Evolutionary conservation across 2,888 invertebrate genomes (phyloP), one percentile per base, ranked within the genome.

Genomic region (Xylota segnis): DNA sequence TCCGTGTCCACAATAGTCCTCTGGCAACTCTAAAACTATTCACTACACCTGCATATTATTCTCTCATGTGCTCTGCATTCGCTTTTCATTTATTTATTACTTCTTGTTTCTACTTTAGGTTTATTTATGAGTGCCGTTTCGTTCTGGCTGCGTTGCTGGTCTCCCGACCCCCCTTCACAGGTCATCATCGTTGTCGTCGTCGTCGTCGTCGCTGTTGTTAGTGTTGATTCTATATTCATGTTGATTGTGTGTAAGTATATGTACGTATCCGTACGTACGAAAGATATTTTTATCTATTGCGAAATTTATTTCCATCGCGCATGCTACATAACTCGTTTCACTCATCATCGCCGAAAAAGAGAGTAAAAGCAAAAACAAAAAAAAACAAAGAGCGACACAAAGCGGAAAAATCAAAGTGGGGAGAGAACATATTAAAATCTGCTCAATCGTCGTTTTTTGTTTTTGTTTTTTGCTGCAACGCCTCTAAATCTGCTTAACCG

Each of bases 211-310:
- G 29, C 29, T 14, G 12, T 45, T 71, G 45, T 58, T 65, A 12
- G 40, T 54, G 14, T 23, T 63, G 50, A n/a, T n/a, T 16, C 32
- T 5, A 43, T 32, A 9, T 54, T 61, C 43, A 68, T 47, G 16
- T 79, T 70, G 79, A 84, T 37, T 72, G 68, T 70, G 50, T 63
- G 79, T 75, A 37, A 6, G 9, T 34, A 9, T 34, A 3, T 37
- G 37, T 37, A 34, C 9, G 34, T 34, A 6, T 34, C 7, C 9
- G 9, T 34, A 34, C 40, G 40, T 40, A 59, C 12, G 56, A 71
- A 70, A 84, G 68, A 74, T 84, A 75, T 82, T 82, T 86, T 76
- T 82, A 86, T 82, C 76, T 82, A 76, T 79, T 79, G 79, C 65
- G 72, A 79, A 79, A 79, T 72, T 59, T 18, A 79, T 75, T 76